A percentile compares a stretch with the other conserved stretches of the same genome.
Evolutionary conservation across 2,797 vertebrate species (phyloP).

Genomic region (Nannoperca australis): DNA sequence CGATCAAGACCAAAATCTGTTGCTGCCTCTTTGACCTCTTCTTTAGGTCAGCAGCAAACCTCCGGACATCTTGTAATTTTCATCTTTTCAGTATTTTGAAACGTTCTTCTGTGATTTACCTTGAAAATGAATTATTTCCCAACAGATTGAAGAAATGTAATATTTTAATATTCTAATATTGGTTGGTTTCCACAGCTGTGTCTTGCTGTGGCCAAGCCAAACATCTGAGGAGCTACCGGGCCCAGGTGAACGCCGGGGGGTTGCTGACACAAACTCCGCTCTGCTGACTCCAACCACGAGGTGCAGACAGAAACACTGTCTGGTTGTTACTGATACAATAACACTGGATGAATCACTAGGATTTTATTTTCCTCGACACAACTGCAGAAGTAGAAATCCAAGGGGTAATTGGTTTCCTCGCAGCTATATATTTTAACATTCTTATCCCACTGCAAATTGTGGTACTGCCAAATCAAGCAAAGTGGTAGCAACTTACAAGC

Average conservation of each 20-base stretch:
- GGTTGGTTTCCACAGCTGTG: slow-evolving; percentile 70
- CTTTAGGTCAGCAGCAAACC: slow-evolving; percentile 46
- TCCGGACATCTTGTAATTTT: slow-evolving; percentile 30
- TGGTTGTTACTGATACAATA: slow-evolving; percentile 72
- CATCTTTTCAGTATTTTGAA: slow-evolving; percentile 37
- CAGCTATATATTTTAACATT: slow-evolving; percentile 55
- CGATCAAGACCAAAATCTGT: not conserved
- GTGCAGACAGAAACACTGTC: slow-evolving; percentile 71
- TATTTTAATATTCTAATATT: slow-evolving; percentile 38
- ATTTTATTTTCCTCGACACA: slow-evolving; percentile 54
- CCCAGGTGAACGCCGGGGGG: slow-evolving; percentile 63
- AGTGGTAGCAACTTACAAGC: slow-evolving; percentile 38
- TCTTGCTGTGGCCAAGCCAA: slow-evolving; percentile 68
- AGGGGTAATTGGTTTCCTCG: slow-evolving; percentile 55
- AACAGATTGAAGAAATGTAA: slow-evolving; percentile 49
- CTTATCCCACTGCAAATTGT: slow-evolving; percentile 48
- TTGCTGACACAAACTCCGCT: slow-evolving; percentile 43
- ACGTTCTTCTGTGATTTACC: slow-evolving; percentile 50
- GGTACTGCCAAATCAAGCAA: slow-evolving; percentile 63
- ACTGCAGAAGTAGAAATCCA: slow-evolving; percentile 40
- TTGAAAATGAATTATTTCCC: slow-evolving; percentile 69
- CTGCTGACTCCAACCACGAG: slow-evolving; percentile 41
- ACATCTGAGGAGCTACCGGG: slow-evolving; percentile 69
- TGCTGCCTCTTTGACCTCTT: slow-evolving; percentile 30
- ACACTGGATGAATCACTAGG: slow-evolving; percentile 64